Base-by-base conservation (phyloP, 2,888 invertebrate species). In the Xylota sylvarum region DNA sequence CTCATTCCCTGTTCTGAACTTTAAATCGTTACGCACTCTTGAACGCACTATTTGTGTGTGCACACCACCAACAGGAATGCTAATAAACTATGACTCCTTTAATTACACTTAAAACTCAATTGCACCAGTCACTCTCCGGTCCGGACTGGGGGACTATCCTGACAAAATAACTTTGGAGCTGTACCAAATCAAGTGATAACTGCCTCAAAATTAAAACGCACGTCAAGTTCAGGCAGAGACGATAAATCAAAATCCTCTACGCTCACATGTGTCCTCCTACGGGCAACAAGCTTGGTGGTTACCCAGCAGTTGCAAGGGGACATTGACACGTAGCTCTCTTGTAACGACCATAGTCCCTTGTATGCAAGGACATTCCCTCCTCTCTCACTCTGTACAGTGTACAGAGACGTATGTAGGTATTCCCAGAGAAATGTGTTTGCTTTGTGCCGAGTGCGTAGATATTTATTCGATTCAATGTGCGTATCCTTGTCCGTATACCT, bases 181-280 rank as follows among this genome's bases (percentile, higher is more conserved):
- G 80, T 50, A 80, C 85, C 86, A 87, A 88, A 88, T 84, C 87
- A 88, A 84, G 77, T 88, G 88, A 88, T 88, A 87, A 88, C 88
- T 83, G 88, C 82, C 77, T 81, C 77, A 74, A 88, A 88, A 88
- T 88, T 85, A 87, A 88, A 88, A 88, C 88, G 84, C 74, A 85
- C 86, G 88, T 88, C 88, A 88, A 81, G 70, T 86, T 80, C 88
- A 88, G 88, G 50, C 88, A 74, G 69, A 62, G 77, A 76, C 77
- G 74, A 88, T 88, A 88, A 88, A 88, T 88, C 88, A 88, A 88
- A 88, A 88, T 86, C 76, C 76, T 73, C 67, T 43, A 62, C 80
- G 64, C 79, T 74, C 73, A 58, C 48, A 76, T n/a, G 43, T 17
- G 48, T 64, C n/a, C 40, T 40, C 40, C 27, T 50, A 67, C 17